Conservation (phyloP, 1,140 invertebrate species). For the Dreissena polymorpha region DNA sequence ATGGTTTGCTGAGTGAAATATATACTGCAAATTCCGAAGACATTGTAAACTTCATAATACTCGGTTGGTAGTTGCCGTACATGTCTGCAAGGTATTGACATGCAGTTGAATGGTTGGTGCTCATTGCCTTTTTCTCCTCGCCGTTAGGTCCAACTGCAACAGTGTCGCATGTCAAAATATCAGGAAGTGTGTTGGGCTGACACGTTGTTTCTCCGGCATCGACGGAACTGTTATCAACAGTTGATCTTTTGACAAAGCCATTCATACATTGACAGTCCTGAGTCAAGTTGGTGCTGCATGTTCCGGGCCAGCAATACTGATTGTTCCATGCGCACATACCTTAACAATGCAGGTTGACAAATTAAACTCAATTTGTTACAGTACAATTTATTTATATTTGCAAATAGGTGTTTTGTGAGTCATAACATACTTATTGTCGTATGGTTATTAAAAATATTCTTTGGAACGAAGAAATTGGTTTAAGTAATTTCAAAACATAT, state of each 20-base stretch:
- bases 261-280: neutral
- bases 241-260: neutral
- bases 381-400: no score
- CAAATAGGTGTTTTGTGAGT: no score
- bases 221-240: neutral
- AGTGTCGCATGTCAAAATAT: neutral
- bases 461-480: no score
- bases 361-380: no score
- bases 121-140: neutral
- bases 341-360: neutral
- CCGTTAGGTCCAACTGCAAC: neutral
- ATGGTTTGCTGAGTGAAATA: neutral
- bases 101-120: neutral
- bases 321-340: conserved; percentile 6
- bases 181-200: neutral
- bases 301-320: conserved; percentile 6
- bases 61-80: conserved; percentile 6
- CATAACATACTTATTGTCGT: no score
- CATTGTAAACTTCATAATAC: neutral
- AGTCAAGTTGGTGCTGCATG: neutral
- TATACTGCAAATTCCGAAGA: conserved; percentile 1
- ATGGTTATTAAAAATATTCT: no score
- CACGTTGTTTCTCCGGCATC: neutral
- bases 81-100: neutral
- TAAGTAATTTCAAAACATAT: no score